Conservation (phyloP, 2,888 invertebrate species). For the Macrosoma leucophasiata region DNA sequence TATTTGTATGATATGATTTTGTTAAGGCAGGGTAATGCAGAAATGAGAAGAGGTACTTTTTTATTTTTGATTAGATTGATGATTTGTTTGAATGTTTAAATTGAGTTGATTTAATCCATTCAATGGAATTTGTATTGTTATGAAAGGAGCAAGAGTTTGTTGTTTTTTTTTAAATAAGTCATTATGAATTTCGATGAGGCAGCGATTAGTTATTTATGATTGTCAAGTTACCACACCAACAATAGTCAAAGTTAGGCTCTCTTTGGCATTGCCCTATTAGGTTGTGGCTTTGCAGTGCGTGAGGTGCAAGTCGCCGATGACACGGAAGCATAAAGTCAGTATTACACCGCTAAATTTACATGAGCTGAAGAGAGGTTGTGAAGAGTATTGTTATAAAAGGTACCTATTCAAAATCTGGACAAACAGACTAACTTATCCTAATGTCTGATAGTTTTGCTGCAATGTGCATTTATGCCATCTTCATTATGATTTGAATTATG, state of each 20-base stretch:
- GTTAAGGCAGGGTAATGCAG: constrained; percentile 74
- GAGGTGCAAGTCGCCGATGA: constrained; percentile 7
- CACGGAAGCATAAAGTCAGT: constrained; percentile 41
- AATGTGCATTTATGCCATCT: constrained; percentile 73
- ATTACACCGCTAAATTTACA: constrained; percentile 58
- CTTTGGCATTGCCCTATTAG: constrained; percentile 55
- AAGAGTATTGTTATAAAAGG: constrained; percentile 72
- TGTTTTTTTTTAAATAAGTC: constrained; percentile 69
- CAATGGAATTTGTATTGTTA: constrained; percentile 72
- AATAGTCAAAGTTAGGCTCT: constrained; percentile 69
- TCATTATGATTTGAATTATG: constrained; percentile 66
- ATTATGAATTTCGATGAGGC: constrained; percentile 67
- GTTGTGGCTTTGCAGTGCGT: constrained; percentile 9
- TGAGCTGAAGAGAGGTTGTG: constrained; percentile 70
- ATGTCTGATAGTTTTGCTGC: constrained; percentile 63
- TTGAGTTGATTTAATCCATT: constrained; percentile 72
- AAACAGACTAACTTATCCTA: constrained; percentile 68
- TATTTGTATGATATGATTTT: constrained; percentile 70
- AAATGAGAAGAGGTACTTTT: constrained; percentile 72
- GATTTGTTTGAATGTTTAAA: constrained; percentile 72
- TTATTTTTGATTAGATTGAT: constrained; percentile 61
- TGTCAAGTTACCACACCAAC: constrained; percentile 70
- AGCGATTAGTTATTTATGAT: constrained; percentile 64
- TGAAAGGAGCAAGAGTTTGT: constrained; percentile 68
- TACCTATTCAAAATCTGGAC: constrained; percentile 72